Conservation (phyloP, 37 sponge, comb jelly and placozoan genomes). For the Bolinopsis microptera region DNA sequence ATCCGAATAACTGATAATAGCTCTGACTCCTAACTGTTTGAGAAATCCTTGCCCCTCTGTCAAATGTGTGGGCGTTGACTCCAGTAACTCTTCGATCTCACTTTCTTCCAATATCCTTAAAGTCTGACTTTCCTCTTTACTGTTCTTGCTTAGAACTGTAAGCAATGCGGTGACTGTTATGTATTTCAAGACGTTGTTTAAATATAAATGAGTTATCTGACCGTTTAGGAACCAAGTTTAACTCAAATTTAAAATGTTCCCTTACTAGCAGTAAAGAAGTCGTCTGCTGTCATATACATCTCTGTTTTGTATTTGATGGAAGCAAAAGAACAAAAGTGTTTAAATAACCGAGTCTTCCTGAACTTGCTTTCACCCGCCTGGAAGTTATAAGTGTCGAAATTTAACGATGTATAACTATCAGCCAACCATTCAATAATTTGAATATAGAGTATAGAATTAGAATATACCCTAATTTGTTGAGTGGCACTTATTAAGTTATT, state of each 20-base stretch:
- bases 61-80: neutral
- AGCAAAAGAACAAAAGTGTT: conserved; percentile 50
- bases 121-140: neutral
- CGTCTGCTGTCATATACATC: conserved; percentile 36
- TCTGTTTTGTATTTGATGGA: conserved; percentile 39
- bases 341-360: conserved; percentile 21
- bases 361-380: neutral
- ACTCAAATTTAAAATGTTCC: too few species aligned
- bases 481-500: too few species aligned
- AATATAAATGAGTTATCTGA: too few species aligned
- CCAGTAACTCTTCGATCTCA: neutral
- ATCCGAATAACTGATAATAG: conserved; percentile 46
- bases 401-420: too few species aligned
- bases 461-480: too few species aligned
- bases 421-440: too few species aligned
- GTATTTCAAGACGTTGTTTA: too few species aligned
- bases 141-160: too few species aligned
- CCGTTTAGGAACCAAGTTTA: too few species aligned
- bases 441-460: too few species aligned
- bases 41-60: neutral
- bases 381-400: too few species aligned
- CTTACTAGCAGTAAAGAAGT: conserved; percentile 25
- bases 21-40: neutral
- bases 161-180: too few species aligned
- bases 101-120: neutral